phyloP scores from a whole-genome alignment of 2,113 vertebrate genomes.

The Cheilinus undulatus region DNA sequence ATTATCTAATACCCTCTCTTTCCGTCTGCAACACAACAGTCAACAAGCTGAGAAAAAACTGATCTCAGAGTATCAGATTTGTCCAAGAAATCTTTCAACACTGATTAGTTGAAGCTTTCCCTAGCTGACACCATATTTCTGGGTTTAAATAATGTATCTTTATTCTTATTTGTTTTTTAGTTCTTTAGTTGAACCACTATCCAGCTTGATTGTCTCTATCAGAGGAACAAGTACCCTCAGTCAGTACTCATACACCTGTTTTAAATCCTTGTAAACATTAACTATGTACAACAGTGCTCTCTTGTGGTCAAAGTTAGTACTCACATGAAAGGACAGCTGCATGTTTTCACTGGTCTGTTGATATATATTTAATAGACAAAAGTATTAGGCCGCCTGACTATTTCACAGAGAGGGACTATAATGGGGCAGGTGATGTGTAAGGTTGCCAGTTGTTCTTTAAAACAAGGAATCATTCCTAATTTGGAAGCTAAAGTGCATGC shows the following conservation, averaged over 20 bases:
- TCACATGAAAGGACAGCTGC: not conserved
- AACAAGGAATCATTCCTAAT: no score
- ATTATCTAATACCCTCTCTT: not conserved
- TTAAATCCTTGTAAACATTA: not conserved
- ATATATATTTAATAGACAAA: no score
- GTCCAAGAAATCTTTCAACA: not conserved
- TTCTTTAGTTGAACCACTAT: no score
- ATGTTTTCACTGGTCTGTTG: no score
- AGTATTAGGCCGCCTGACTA: no score
- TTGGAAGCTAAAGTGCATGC: no score
- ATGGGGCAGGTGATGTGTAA: no score
- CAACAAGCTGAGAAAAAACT: conserved; percentile 1
- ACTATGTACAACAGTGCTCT: conserved; percentile 16
- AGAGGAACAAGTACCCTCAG: not conserved
- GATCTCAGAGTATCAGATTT: not conserved
- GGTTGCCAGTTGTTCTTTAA: no score
- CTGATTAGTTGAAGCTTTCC: not conserved
- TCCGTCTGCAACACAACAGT: conserved; percentile 2
- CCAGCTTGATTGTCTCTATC: not conserved
- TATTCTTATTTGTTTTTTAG: not conserved
- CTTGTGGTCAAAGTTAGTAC: conserved; percentile 20
- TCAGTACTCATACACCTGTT: not conserved
- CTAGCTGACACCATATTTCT: not conserved
- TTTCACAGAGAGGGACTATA: no score
- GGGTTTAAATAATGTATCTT: not conserved